Conservation (phyloP, 2,113 vertebrate genomes). For the Synodontis membranacea region DNA sequence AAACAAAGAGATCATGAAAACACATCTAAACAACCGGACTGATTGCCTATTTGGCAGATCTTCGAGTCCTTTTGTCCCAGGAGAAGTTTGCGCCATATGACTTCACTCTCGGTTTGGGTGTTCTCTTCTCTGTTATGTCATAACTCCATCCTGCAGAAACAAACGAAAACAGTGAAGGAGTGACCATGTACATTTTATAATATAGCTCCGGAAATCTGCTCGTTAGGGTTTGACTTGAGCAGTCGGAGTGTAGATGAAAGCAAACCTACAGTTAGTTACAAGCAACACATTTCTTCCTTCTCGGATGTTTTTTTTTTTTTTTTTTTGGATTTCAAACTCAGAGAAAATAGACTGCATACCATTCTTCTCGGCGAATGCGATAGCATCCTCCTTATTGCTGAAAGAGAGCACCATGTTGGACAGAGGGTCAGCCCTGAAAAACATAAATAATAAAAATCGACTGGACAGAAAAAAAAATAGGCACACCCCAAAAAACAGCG, state of each 20-base stretch:
- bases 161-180: slow-evolving; percentile 60
- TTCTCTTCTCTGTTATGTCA: slow-evolving; percentile 85
- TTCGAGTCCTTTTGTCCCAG: slow-evolving; percentile 95
- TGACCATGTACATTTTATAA: slow-evolving; percentile 38
- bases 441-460: neutral
- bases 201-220: slow-evolving; percentile 13
- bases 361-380: slow-evolving; percentile 97
- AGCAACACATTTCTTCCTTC: slow-evolving; percentile 14
- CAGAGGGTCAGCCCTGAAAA: slow-evolving; percentile 86
- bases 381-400: slow-evolving; percentile 87
- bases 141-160: slow-evolving; percentile 91
- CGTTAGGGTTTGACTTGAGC: slow-evolving; percentile 13
- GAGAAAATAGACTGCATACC: slow-evolving; percentile 70
- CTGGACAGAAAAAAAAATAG: neutral
- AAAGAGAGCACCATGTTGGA: slow-evolving; percentile 91
- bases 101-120: slow-evolving; percentile 89
- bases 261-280: slow-evolving; percentile 18
- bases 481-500: neutral
- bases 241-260: slow-evolving; percentile 16
- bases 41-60: slow-evolving; percentile 89
- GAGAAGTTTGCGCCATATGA: slow-evolving; percentile 98
- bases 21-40: slow-evolving; percentile 54
- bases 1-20: slow-evolving; percentile 28
- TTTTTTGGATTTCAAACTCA: slow-evolving; percentile 8
- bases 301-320: neutral